These are phyloP conservation scores for Tribolium castaneum DNA, from an alignment of 1,140 invertebrate genomes.

Conservation along the genomic window DNA sequence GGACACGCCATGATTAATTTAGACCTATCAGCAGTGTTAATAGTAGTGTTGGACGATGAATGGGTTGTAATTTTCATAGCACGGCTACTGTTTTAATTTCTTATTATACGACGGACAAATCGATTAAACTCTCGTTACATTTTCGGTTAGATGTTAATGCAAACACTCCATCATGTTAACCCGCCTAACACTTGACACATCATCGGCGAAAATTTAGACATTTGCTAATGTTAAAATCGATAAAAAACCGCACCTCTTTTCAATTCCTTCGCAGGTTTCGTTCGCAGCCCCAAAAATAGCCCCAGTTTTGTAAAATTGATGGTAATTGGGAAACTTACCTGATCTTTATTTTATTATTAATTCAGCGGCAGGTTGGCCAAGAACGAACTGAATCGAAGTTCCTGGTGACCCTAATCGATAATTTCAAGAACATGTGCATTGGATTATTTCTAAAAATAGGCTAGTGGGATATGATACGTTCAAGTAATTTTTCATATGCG, in stretches of 20 bases:
- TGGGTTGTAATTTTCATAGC: neutral
- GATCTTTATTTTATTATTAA: conserved; percentile 14
- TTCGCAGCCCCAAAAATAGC: neutral
- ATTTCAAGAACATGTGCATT: conserved; percentile 37
- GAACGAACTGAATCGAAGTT: conserved; percentile 5
- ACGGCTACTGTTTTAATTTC: neutral
- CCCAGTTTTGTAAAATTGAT: neutral
- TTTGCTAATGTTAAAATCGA: conserved; percentile 29
- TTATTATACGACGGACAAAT: neutral
- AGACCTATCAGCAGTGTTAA: conserved; percentile 4
- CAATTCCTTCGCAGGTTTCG: neutral
- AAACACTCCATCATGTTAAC: conserved; percentile 3
- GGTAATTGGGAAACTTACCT: neutral
- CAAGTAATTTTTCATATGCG: neutral
- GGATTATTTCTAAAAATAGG: conserved; percentile 41
- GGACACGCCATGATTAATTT: conserved; percentile 22
- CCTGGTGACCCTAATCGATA: conserved; percentile 22
- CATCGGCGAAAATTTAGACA: conserved; percentile 29
- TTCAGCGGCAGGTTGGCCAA: neutral
- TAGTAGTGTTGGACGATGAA: conserved; percentile 3
- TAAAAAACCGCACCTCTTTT: conserved; percentile 19
- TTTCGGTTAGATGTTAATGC: conserved; percentile 9
- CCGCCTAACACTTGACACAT: neutral
- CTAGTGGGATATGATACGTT: neutral
- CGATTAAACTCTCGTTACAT: neutral